Evolutionary conservation across 2,113 vertebrate genomes (phyloP).

Genomic region (Lamprotornis superbus): DNA sequence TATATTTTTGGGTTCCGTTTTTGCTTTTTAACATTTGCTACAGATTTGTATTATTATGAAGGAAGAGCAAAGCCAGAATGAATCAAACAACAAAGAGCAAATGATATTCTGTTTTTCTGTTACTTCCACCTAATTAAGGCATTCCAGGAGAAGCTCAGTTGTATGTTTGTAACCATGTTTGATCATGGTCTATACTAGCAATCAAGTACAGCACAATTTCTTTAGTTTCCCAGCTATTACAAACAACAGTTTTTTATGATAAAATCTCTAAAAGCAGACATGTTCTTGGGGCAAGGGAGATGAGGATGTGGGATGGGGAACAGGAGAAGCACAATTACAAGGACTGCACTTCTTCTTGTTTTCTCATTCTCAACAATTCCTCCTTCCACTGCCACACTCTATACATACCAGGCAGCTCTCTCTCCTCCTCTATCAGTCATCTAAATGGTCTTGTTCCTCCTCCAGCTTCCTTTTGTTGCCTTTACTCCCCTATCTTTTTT

Average conservation of each 20-base stretch:
- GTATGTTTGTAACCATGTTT: background rate
- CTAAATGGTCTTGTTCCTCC: background rate
- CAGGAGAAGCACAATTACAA: background rate
- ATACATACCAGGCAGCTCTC: background rate
- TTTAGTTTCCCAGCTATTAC: background rate
- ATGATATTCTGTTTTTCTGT: background rate
- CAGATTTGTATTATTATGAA: background rate
- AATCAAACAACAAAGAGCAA: background rate
- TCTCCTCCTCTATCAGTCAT: background rate
- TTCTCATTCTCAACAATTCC: background rate
- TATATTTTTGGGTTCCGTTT: background rate
- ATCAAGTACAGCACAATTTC: background rate
- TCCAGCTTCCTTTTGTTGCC: background rate
- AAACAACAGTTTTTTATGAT: background rate
- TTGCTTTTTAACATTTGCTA: background rate
- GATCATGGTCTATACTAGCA: background rate
- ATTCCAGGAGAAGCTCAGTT: background rate
- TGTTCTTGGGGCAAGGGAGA: background rate
- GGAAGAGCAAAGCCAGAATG: background rate
- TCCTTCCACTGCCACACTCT: background rate
- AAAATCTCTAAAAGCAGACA: background rate
- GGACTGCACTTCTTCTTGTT: accelerated
- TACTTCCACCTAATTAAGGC: background rate
- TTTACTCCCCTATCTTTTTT: background rate
- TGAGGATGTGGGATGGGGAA: background rate